phyloP scores from a whole-genome alignment of 2,113 vertebrate species.

The Regulus satrapa region DNA sequence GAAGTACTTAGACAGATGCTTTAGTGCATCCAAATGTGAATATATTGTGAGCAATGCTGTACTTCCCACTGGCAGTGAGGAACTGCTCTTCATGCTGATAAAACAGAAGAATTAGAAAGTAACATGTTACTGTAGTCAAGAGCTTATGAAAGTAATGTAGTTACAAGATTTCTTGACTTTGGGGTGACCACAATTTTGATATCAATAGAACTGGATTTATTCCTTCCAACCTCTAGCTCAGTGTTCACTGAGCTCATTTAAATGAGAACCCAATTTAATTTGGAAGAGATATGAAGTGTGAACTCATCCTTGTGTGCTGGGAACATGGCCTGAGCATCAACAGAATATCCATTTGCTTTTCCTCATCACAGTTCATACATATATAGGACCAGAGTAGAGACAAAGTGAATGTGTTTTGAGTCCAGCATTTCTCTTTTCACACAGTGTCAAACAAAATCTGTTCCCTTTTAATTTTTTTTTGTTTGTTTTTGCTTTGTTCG shows the following conservation, averaged over 20 bases:
- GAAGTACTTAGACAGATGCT: neutral
- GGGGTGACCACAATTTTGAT: neutral
- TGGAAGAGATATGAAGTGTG: neutral
- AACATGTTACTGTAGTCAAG: rapidly evolving
- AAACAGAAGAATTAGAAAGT: neutral
- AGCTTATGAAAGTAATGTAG: neutral
- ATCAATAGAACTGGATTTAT: neutral
- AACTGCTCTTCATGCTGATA: neutral
- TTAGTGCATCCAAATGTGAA: neutral
- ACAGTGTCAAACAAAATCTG: neutral
- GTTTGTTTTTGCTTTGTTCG: too few species aligned
- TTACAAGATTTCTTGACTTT: neutral
- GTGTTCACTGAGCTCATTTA: neutral
- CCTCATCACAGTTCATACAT: neutral
- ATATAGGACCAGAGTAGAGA: neutral
- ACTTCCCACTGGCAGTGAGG: rapidly evolving
- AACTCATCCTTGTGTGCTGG: neutral
- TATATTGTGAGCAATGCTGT: neutral
- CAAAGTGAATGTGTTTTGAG: neutral
- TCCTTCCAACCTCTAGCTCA: neutral
- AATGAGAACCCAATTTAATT: neutral
- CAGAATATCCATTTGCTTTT: neutral
- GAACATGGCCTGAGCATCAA: neutral
- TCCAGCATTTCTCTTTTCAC: neutral
- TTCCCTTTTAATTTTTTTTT: neutral